These are phyloP conservation scores for Cylas formicarius DNA, from an alignment of 1,140 invertebrate species.

Conservation along the genomic window DNA sequence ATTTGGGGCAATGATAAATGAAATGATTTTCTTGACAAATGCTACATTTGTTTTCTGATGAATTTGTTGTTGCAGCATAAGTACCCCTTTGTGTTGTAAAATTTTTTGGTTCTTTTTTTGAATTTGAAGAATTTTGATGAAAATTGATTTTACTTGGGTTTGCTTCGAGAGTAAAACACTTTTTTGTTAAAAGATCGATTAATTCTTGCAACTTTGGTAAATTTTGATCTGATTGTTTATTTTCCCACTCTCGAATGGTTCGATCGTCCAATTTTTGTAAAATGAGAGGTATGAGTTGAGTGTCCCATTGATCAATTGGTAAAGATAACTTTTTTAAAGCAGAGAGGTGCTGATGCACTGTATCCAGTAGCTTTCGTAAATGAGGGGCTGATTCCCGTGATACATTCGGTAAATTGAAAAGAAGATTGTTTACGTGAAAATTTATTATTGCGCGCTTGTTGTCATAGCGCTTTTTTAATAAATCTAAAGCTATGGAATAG, in stretches of 20 bases:
- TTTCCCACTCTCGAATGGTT: slow-evolving; percentile 12
- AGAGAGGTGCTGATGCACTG: slow-evolving; percentile 6
- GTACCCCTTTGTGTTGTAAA: not conserved
- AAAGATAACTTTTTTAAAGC: slow-evolving; percentile 10
- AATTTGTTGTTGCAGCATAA: not conserved
- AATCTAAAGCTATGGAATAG: slow-evolving; percentile 8
- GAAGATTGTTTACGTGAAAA: slow-evolving; percentile 5
- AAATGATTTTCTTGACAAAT: slow-evolving; percentile 5
- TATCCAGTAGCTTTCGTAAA: slow-evolving; percentile 4
- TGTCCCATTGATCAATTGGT: slow-evolving; percentile 12
- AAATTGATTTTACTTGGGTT: not conserved
- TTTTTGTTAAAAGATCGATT: slow-evolving; percentile 13
- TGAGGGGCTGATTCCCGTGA: slow-evolving; percentile 2
- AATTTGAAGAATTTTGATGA: too few species aligned
- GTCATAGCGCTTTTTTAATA: slow-evolving; percentile 7
- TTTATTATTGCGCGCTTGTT: slow-evolving; percentile 10
- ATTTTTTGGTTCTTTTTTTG: too few species aligned
- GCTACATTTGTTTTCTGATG: not conserved
- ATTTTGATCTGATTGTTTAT: slow-evolving; percentile 4
- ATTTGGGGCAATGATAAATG: slow-evolving; percentile 6
- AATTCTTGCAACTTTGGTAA: slow-evolving; percentile 9
- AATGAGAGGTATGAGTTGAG: slow-evolving; percentile 11
- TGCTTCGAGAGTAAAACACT: slow-evolving; percentile 7
- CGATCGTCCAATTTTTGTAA: slow-evolving; percentile 9
- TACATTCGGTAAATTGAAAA: slow-evolving; percentile 9